Conservation (phyloP, 1,140 invertebrate species). For the Drosophila chauvacae region DNA sequence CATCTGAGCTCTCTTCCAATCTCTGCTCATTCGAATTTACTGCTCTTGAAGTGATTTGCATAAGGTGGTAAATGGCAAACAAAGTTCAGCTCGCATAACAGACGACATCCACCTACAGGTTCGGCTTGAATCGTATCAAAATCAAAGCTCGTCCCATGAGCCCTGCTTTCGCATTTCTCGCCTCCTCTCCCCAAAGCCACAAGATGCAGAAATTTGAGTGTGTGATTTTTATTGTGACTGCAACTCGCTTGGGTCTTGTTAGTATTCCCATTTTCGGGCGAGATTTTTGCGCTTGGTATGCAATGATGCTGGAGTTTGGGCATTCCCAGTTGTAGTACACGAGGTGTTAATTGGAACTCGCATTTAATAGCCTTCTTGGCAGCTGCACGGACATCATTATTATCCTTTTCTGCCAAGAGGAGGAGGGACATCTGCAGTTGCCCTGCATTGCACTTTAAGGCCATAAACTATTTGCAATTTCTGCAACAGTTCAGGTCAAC, state of each 20-base stretch:
- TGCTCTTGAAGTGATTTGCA: conserved; percentile 56
- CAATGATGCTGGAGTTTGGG: background rate
- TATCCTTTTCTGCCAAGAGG: background rate
- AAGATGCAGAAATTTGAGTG: conserved; percentile 35
- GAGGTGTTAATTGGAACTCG: conserved; percentile 12
- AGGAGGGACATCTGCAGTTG: background rate
- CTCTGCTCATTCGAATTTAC: conserved; percentile 6
- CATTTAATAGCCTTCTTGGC: conserved; percentile 16
- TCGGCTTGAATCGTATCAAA: conserved; percentile 16
- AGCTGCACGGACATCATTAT: conserved; percentile 3
- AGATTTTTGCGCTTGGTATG: conserved; percentile 11
- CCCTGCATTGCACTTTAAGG: background rate
- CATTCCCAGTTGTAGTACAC: conserved; percentile 1
- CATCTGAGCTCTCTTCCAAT: conserved; percentile 15
- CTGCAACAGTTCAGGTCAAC: conserved; percentile 39
- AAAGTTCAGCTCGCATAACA: conserved; percentile 46
- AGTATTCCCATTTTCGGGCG: conserved; percentile 36
- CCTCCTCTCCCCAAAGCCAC: background rate
- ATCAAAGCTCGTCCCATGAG: conserved; percentile 20
- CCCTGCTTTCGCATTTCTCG: background rate
- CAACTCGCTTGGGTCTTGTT: conserved; percentile 66
- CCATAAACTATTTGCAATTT: conserved; percentile 30
- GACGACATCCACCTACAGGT: background rate
- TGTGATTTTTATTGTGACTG: conserved; percentile 69
- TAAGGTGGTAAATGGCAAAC: conserved; percentile 57